Conservation (phyloP, 2,797 vertebrate genomes). For the Champsocephalus esox region DNA sequence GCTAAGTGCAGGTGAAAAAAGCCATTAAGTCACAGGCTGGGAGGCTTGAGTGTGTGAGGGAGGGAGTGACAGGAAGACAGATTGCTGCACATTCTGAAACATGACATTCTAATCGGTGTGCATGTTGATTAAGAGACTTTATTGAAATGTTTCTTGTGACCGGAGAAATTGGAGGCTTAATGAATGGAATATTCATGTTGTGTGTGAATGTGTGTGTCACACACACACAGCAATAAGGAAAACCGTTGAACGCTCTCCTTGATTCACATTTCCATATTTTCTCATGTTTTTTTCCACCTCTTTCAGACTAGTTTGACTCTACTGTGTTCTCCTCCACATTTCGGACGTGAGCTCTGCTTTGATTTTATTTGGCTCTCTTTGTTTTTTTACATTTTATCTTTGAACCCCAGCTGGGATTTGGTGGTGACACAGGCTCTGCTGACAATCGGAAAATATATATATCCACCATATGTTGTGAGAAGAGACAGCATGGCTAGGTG, state of each 20-base stretch:
- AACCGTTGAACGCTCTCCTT: conserved; percentile 30
- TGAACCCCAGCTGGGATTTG: conserved; percentile 64
- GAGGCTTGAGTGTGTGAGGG: conserved; percentile 31
- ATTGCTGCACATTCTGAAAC: conserved; percentile 87
- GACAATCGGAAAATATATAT: conserved; percentile 72
- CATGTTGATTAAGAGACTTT: conserved; percentile 88
- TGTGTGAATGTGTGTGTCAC: conserved; percentile 1
- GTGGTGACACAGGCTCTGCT: conserved; percentile 63
- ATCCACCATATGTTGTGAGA: conserved; percentile 64
- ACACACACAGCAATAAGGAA: conserved; percentile 11
- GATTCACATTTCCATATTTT: conserved; percentile 48
- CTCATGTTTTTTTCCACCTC: conserved; percentile 8
- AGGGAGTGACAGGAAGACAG: conserved; percentile 87
- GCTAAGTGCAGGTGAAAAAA: conserved; percentile 82
- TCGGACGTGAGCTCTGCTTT: conserved; percentile 37
- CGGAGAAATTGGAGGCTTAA: conserved; percentile 79
- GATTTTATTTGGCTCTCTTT: conserved; percentile 50
- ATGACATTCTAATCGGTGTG: conserved; percentile 88
- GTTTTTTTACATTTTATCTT: conserved; percentile 2
- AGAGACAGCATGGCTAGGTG: conserved; percentile 31
- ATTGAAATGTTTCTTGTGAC: conserved; percentile 84
- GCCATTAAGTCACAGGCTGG: conserved; percentile 71
- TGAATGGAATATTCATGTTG: conserved; percentile 57
- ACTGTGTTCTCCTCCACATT: conserved; percentile 40
- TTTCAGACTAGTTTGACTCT: conserved; percentile 43